These are phyloP conservation scores for Formica exsecta DNA, from an alignment of 1,140 invertebrate species.

Conservation along the genomic window DNA sequence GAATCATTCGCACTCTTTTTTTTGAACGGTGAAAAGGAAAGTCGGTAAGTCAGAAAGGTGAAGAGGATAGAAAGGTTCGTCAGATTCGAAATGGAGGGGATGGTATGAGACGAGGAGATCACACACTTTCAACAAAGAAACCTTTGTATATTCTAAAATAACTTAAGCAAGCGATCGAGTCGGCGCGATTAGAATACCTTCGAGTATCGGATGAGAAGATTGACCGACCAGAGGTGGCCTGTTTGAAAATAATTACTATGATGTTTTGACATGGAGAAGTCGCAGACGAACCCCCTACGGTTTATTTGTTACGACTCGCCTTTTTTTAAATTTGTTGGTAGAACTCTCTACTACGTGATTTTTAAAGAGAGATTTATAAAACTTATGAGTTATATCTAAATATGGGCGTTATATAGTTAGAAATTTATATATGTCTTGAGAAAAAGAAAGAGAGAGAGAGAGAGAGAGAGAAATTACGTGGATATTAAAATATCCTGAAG, in stretches of 20 bases:
- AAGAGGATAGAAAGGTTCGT: constrained; percentile 32
- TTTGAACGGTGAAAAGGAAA: constrained; percentile 44
- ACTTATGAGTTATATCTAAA: background rate
- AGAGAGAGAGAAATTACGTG: no score
- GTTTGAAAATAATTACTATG: constrained; percentile 70
- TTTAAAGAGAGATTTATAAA: background rate
- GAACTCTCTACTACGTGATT: constrained; percentile 1
- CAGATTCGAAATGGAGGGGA: constrained; percentile 10
- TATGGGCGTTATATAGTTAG: background rate
- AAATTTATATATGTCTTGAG: background rate
- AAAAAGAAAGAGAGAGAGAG: no score
- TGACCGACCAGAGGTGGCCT: constrained; percentile 48
- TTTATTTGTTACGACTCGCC: constrained; percentile 40
- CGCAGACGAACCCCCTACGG: constrained; percentile 75
- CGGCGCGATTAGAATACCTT: constrained; percentile 66
- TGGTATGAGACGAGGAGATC: constrained; percentile 2
- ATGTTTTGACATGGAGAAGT: constrained; percentile 69
- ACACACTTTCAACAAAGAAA: constrained; percentile 44
- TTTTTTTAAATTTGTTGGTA: constrained; percentile 61
- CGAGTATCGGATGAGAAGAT: constrained; percentile 52
- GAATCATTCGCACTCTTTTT: constrained; percentile 55
- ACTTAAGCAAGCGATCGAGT: constrained; percentile 43
- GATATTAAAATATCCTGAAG: background rate
- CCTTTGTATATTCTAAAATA: constrained; percentile 69
- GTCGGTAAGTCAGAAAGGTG: constrained; percentile 25